A percentile compares a stretch with the other conserved stretches of the same genome.
phyloP scores from a whole-genome alignment of 2,797 vertebrate species.

The Thalassophryne amazonica region DNA sequence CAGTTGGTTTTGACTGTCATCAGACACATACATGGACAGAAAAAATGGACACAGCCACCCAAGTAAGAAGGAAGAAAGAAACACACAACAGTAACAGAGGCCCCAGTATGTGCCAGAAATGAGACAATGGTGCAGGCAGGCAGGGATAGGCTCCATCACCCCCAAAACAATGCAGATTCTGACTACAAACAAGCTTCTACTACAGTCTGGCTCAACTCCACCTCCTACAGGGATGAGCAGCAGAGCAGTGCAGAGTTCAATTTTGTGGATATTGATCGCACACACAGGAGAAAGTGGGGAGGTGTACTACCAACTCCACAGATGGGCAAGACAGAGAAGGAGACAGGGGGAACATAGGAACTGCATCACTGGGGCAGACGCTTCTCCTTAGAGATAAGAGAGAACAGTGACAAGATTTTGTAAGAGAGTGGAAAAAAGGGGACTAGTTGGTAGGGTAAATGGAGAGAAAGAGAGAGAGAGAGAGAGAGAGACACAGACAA shows the following conservation, averaged over 20 bases:
- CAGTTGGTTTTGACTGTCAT: slow-evolving; percentile 58
- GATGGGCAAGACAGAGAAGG: slow-evolving; percentile 37
- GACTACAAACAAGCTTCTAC: slow-evolving; percentile 35
- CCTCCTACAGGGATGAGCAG: slow-evolving; percentile 44
- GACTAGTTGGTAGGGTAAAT: neutral
- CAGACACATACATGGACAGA: slow-evolving; percentile 18
- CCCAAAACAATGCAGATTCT: slow-evolving; percentile 44
- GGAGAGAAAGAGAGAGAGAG: neutral
- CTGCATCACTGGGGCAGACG: slow-evolving; percentile 62
- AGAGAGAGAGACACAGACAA: neutral
- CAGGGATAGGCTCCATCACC: slow-evolving; percentile 23
- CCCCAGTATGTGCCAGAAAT: slow-evolving; percentile 61
- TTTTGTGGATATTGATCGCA: slow-evolving; percentile 61
- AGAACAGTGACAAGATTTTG: slow-evolving; percentile 38
- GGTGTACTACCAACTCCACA: slow-evolving; percentile 36
- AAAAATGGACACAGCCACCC: slow-evolving; percentile 11
- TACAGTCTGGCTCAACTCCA: slow-evolving; percentile 29
- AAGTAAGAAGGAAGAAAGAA: slow-evolving; percentile 31
- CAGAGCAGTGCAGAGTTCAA: slow-evolving; percentile 31
- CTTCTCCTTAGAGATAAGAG: slow-evolving; percentile 49
- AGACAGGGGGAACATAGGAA: slow-evolving; percentile 41
- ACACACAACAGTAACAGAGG: slow-evolving; percentile 34
- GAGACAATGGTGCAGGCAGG: slow-evolving; percentile 46
- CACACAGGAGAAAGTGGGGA: slow-evolving; percentile 51
- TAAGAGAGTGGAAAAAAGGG: slow-evolving; percentile 2